Evolutionary conservation across 2,113 vertebrate species (phyloP).

Genomic region (Tiliqua scincoides): DNA sequence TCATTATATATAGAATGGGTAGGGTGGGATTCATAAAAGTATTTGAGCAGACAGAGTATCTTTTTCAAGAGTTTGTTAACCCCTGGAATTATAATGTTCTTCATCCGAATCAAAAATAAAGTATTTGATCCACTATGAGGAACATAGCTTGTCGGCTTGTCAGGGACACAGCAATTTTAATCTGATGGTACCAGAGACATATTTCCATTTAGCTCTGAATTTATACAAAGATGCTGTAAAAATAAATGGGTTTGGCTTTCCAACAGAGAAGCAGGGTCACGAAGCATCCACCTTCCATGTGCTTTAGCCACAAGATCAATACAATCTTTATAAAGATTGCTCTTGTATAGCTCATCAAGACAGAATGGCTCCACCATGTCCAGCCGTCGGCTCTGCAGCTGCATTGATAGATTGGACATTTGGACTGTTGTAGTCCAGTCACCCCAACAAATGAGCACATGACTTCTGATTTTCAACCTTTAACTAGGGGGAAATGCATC

Average conservation of each 20-base stretch:
- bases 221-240: slow-evolving; percentile 68
- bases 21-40: background rate
- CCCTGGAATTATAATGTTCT: background rate
- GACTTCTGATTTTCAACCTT: slow-evolving; percentile 41
- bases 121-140: background rate
- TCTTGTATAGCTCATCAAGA: slow-evolving; percentile 15
- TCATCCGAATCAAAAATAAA: background rate
- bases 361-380: background rate
- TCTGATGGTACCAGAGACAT: slow-evolving; percentile 57
- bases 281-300: slow-evolving; percentile 51
- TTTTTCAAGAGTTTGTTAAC: background rate
- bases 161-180: slow-evolving; percentile 53
- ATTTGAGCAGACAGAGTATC: background rate
- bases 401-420: slow-evolving; percentile 47
- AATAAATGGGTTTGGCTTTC: slow-evolving; percentile 68
- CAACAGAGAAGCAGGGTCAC: slow-evolving; percentile 43
- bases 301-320: slow-evolving; percentile 73
- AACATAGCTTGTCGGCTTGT: slow-evolving; percentile 6
- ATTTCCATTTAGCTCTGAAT: slow-evolving; percentile 72
- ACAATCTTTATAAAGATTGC: slow-evolving; percentile 74
- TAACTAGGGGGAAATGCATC: background rate
- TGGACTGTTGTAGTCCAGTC: slow-evolving; percentile 40
- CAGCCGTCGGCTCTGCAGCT: background rate
- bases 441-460: slow-evolving; percentile 20
- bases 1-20: background rate